Evolutionary conservation across 2,797 vertebrate genomes (phyloP).

Genomic region (Crenichthys baileyi): DNA sequence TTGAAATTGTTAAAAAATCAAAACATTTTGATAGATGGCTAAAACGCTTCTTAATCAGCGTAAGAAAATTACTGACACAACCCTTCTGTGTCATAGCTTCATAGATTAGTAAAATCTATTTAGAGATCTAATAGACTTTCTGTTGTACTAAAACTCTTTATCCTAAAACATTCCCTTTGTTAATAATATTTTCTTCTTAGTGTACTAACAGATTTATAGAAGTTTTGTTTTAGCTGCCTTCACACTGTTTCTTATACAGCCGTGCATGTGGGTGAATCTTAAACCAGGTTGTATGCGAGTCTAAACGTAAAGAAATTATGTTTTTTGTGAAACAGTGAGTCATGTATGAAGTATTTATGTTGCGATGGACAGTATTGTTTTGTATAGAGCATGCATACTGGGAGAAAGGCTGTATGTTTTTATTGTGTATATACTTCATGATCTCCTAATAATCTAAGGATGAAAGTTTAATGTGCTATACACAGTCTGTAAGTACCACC

Average conservation of each 20-base stretch:
- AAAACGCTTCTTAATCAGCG: background rate
- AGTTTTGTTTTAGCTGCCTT: background rate
- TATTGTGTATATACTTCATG: too few relatives aligned
- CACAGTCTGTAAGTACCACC: too few relatives aligned
- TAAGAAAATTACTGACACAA: background rate
- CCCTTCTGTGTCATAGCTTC: background rate
- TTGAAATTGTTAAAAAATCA: constrained; percentile 2
- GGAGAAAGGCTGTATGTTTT: too few relatives aligned
- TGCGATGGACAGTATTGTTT: too few relatives aligned
- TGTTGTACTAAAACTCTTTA: background rate
- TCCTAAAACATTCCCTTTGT: background rate
- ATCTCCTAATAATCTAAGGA: too few relatives aligned
- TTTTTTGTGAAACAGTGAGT: too few relatives aligned
- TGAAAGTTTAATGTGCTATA: too few relatives aligned
- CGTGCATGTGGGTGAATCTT: background rate
- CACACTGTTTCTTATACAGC: background rate
- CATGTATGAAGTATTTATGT: too few relatives aligned
- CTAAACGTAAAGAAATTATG: background rate
- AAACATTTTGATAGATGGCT: background rate
- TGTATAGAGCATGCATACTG: too few relatives aligned
- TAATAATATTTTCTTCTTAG: background rate
- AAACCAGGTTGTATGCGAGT: background rate
- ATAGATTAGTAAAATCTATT: background rate
- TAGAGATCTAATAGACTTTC: background rate
- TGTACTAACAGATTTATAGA: too few relatives aligned